A percentile compares a stretch with the other conserved stretches of the same genome.
phyloP scores from a whole-genome alignment of 1,140 invertebrate species.

The Tetranychus cinnabarinus region DNA sequence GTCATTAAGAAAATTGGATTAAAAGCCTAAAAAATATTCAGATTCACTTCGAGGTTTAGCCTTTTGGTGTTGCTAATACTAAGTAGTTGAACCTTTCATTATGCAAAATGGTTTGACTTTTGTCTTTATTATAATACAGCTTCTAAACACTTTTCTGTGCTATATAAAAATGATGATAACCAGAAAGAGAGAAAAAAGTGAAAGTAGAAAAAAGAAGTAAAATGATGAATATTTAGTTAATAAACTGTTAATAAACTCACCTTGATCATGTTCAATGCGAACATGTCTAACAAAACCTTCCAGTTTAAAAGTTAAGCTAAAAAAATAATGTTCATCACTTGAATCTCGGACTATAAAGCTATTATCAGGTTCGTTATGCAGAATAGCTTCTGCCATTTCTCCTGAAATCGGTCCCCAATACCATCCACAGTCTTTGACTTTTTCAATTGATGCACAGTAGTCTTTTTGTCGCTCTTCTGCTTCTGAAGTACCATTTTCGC shows the following conservation, averaged over 20 bases:
- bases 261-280: slow-evolving; percentile 89
- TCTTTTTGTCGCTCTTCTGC: slow-evolving; percentile 23
- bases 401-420: slow-evolving; percentile 93
- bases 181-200: too few relatives aligned
- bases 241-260: slow-evolving; percentile 26
- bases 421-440: slow-evolving; percentile 64
- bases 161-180: too few relatives aligned
- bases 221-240: too few relatives aligned
- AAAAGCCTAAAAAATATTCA: too few relatives aligned
- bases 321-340: slow-evolving; percentile 90
- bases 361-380: slow-evolving; percentile 76
- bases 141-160: too few relatives aligned
- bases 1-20: too few relatives aligned
- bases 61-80: too few relatives aligned
- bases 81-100: too few relatives aligned
- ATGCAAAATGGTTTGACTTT: too few relatives aligned
- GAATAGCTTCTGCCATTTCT: slow-evolving; percentile 72
- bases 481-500: background rate
- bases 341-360: slow-evolving; percentile 85
- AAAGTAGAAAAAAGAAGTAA: too few relatives aligned
- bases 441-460: slow-evolving; percentile 71
- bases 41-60: too few relatives aligned
- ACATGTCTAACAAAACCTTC: slow-evolving; percentile 79
- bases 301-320: slow-evolving; percentile 82
- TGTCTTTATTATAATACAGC: too few relatives aligned